A percentile compares a stretch with the other conserved stretches of the same genome.
Conservation (phyloP, 2,888 invertebrate species). For the Chymomyza fuscimana region DNA sequence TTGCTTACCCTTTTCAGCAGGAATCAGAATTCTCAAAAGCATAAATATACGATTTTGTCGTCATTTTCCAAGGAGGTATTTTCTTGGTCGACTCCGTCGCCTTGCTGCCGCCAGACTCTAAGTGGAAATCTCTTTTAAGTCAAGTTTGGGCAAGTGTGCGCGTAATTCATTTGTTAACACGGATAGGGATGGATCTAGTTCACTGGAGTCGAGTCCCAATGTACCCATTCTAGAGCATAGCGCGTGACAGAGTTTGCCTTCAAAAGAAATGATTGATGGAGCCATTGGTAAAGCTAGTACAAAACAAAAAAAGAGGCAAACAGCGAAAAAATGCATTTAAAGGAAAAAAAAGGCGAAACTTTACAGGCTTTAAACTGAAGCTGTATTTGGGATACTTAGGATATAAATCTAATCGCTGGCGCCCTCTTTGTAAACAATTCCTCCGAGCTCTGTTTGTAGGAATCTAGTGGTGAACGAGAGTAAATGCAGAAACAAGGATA, state of each 20-base stretch:
- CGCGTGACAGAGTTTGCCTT: constrained; percentile 56
- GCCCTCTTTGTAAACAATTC: not conserved
- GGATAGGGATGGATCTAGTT: constrained; percentile 62
- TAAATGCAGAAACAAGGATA: not conserved
- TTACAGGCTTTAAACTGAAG: constrained; percentile 41
- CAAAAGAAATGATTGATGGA: constrained; percentile 68
- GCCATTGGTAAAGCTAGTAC: constrained; percentile 49
- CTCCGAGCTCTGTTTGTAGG: not conserved
- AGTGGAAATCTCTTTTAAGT: constrained; percentile 58
- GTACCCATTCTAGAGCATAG: constrained; percentile 35
- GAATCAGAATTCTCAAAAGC: constrained; percentile 29
- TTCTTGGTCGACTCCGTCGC: not conserved
- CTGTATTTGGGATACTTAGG: constrained; percentile 8
- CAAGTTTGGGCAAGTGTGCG: constrained; percentile 38
- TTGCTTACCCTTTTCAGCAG: constrained; percentile 64
- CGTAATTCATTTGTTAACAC: constrained; percentile 72
- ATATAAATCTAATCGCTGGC: constrained; percentile 9
- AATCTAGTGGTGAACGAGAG: not conserved
- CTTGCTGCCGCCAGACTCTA: not conserved
- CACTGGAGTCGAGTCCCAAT: constrained; percentile 63
- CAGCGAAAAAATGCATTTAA: constrained; percentile 51
- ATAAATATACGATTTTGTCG: constrained; percentile 44
- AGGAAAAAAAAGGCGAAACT: constrained; percentile 43
- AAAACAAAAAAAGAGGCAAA: constrained; percentile 23
- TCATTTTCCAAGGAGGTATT: constrained; percentile 20